phyloP scores from a whole-genome alignment of 2,888 invertebrate genomes.

The Idaea aversata region DNA sequence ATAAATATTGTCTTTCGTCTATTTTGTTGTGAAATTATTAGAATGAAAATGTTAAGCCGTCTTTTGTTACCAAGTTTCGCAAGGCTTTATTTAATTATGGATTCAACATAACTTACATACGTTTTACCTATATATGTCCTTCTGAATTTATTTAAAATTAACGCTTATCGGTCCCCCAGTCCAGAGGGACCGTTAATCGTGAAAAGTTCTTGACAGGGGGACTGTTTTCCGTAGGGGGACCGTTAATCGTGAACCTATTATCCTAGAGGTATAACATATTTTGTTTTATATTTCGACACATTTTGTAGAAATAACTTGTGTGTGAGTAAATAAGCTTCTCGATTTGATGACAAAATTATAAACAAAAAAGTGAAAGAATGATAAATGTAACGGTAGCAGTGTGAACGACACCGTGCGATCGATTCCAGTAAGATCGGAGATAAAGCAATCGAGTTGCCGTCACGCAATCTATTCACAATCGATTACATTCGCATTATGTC shows the following conservation, averaged over 20 bases:
- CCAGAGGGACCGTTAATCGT: no score
- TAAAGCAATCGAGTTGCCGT: slow-evolving; percentile 35
- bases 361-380: slow-evolving; percentile 8
- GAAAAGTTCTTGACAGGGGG: no score
- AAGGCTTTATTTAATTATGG: slow-evolving; percentile 2
- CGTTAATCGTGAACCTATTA: no score
- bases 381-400: slow-evolving; percentile 45
- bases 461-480: slow-evolving; percentile 36
- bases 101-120: neutral
- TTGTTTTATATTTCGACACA: no score
- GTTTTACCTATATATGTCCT: no score
- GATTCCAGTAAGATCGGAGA: slow-evolving; percentile 35
- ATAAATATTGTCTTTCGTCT: slow-evolving; percentile 8
- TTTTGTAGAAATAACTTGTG: neutral
- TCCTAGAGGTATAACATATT: no score
- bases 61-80: slow-evolving; percentile 3
- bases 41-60: neutral
- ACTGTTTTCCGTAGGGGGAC: no score
- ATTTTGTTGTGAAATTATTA: slow-evolving; percentile 2
- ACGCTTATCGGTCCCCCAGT: no score
- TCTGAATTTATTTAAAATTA: no score
- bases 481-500: slow-evolving; percentile 23
- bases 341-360: neutral
- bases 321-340: neutral
- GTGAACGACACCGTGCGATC: slow-evolving; percentile 62